These are phyloP conservation scores for Psittacara wagleri DNA, from an alignment of 2,113 vertebrate genomes.

Conservation along the genomic window DNA sequence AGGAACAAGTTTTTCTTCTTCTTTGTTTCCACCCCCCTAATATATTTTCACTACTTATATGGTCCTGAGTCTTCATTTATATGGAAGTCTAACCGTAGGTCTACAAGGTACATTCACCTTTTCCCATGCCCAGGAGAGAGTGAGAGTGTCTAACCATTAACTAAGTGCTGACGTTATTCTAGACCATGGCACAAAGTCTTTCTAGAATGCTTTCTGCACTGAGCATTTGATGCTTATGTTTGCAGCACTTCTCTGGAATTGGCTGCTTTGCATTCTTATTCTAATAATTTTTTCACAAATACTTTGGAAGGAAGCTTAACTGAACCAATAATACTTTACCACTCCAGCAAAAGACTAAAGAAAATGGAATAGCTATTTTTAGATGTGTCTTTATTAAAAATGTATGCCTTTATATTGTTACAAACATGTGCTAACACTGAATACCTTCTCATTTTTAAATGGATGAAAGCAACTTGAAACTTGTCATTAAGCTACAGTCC, in stretches of 20 bases:
- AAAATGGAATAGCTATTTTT: background rate
- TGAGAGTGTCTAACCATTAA: background rate
- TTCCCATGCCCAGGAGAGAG: background rate
- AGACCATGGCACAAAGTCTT: background rate
- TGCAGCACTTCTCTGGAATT: background rate
- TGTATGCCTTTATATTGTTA: rapidly evolving
- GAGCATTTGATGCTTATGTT: background rate
- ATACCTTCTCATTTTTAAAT: background rate
- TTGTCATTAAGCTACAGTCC: background rate
- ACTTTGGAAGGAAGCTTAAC: background rate
- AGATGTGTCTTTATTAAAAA: background rate
- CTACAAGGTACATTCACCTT: background rate
- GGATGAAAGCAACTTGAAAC: background rate
- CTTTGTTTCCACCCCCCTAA: rapidly evolving
- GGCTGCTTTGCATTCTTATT: background rate
- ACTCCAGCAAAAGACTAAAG: background rate
- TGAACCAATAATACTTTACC: background rate
- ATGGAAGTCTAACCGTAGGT: background rate
- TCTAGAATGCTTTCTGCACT: background rate
- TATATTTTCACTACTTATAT: rapidly evolving
- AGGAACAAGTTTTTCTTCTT: background rate
- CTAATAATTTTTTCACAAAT: background rate
- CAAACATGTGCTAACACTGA: background rate
- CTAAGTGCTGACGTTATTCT: background rate
- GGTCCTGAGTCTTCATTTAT: background rate